Base-by-base conservation (phyloP, 2,888 invertebrate species). In the Acanthosepion pharaonis region DNA sequence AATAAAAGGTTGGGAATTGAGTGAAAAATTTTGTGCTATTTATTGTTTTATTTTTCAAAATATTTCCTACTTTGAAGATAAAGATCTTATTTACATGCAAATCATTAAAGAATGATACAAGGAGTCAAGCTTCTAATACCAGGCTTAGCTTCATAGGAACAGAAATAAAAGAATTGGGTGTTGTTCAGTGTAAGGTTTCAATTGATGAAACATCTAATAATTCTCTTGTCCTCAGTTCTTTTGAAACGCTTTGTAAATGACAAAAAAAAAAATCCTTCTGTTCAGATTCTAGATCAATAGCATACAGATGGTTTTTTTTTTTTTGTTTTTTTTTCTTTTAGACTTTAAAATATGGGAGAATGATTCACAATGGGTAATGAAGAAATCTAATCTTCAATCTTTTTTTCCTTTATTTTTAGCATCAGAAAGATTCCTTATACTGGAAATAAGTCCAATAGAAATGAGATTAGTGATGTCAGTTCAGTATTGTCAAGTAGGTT, bases 141-240 rank as follows among this genome's bases (percentile, higher is more conserved):
- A 78, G n/a, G 78, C 11, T 78, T 33, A 78, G 33, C n/a, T 78
- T 78, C 3, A 78, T 78, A 18, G 78, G n/a, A 78, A 1, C 78
- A 78, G 78, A 78, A 78, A 78, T 78, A 78, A 78, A n/a, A 78
- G 78, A 78, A 78, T n/a, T 78, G n/a, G 78, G 78, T 78, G 18
- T 78, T 78, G 78, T 78, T 78, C 78, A 78, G 78, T 78, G n/a
- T 78, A 15, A 78, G 78, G 78, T 9, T 78, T 78, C 78, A 78
- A 78, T 78, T 78, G 78, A 78, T 78, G 78, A n/a, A n/a, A 78
- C n/a, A 78, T 78, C 78, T 78, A 78, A 78, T 78, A 78, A 78
- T 78, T 78, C 78, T 11, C 78, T 78, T 78, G 78, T 33, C 78
- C 11, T 18, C 78, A 78, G n/a, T 15, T 78, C 78, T n/a, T 78